Percentiles rank a stretch among this genome's conserved stretches.
Evolutionary conservation across 2,888 invertebrate species (phyloP).

Genomic region (Protophormia terraenovae): DNA sequence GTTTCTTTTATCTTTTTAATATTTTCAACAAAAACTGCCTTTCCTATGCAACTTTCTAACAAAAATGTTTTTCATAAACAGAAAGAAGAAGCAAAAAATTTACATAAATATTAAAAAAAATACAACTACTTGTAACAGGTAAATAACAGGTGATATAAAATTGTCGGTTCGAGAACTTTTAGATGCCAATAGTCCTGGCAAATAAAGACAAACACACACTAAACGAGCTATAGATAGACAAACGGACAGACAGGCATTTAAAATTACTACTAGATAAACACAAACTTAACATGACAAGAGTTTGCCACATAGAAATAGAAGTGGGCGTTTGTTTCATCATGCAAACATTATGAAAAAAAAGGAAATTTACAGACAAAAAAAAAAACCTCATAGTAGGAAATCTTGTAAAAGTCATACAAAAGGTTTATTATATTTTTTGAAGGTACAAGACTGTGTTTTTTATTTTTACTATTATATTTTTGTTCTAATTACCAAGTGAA

Average conservation of each 20-base stretch:
- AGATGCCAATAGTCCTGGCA: conserved; percentile 55
- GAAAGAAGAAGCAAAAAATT: neutral
- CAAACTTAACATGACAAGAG: conserved; percentile 53
- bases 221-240: neutral
- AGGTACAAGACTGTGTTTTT: neutral
- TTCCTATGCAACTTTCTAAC: conserved; percentile 6
- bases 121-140: conserved; percentile 32
- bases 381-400: neutral
- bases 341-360: conserved; percentile 28
- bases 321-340: conserved; percentile 44
- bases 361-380: neutral
- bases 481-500: no score
- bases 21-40: conserved; percentile 21
- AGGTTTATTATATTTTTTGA: conserved; percentile 37
- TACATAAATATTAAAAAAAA: neutral
- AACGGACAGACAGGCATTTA: neutral
- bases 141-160: conserved; percentile 64
- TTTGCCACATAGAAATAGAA: conserved; percentile 22
- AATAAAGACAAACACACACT: conserved; percentile 31
- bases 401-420: conserved; percentile 37
- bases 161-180: conserved; percentile 53
- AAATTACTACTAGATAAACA: conserved; percentile 56
- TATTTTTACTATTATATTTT: no score
- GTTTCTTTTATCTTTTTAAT: neutral
- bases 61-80: conserved; percentile 29